Evolutionary conservation across 2,888 invertebrate genomes (phyloP), one percentile per base, ranked within the genome.

Genomic region (Pollenia griseotomentosa): DNA sequence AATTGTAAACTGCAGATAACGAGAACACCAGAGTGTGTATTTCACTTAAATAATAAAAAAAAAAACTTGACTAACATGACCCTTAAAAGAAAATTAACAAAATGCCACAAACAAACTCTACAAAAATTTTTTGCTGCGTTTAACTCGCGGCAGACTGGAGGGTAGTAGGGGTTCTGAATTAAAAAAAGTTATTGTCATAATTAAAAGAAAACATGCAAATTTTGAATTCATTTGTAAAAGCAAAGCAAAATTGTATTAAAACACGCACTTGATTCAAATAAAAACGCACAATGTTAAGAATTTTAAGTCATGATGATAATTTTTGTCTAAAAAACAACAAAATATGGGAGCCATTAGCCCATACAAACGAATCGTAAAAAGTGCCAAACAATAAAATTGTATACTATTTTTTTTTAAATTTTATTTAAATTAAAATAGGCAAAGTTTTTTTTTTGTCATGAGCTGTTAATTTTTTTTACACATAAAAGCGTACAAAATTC

Each of bases 141-240:
- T 33, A 6, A 6, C 33, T 44, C 19, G 44, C 3, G 63, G 11
- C 5, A 33, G 33, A 33, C 6, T 33, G 33, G 33, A 33, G 33
- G 33, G 33, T 33, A 6, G 5, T 33, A 33, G 33, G 33, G 33
- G 33, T 6, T 0, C 33, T 33, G 6, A 33, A 33, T 33, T 33
- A 33, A 33, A 6, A 33, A 33, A 6, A 33, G 33, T 33, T 33
- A 33, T 40, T 23, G 11, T 53, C 53, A n/a, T 53, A 57, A 57
- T 57, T 57, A 16, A 53, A 19, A 55, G 53, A 70, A 42, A 55
- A 70, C 40, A 70, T 33, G 53, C 42, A 53, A 40, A 55, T 70
- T 23, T 40, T 23, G 7, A 16, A 70, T 33, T 53, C 16, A 10
- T 53, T 53, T 19, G 2, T 66, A 33, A 48, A n/a, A 7, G 14